Percentiles rank a stretch among this genome's conserved stretches.
phyloP scores from a whole-genome alignment of 37 sponge, comb jelly and placozoan genomes.

The Tethya wilhelma region DNA sequence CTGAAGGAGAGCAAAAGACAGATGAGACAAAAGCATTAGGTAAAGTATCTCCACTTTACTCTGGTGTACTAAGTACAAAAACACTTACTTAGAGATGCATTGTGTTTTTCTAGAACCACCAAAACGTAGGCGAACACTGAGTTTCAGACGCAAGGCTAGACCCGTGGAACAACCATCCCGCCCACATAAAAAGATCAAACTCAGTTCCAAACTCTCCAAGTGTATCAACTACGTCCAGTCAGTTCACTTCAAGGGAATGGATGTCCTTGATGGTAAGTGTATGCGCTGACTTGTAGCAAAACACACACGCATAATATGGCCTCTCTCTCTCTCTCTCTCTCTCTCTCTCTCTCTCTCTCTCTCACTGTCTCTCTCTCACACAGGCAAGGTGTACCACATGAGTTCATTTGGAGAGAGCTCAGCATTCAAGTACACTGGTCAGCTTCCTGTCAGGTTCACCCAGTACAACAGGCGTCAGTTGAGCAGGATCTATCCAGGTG shows the following conservation, averaged over 20 bases:
- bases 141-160: conserved; percentile 20
- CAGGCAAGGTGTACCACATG: conserved; percentile 70
- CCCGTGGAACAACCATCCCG: background rate
- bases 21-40: background rate
- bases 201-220: conserved; percentile 61
- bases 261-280: conserved; percentile 2
- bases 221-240: conserved; percentile 85
- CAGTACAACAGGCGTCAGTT: conserved; percentile 82
- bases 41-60: background rate
- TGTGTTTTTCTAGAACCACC: no score
- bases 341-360: background rate
- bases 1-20: background rate
- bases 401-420: conserved; percentile 78
- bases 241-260: conserved; percentile 73
- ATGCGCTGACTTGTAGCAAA: no score
- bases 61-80: no score
- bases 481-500: conserved; percentile 80
- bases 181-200: conserved; percentile 65
- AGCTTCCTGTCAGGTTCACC: conserved; percentile 3
- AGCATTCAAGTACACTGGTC: conserved; percentile 23
- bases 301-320: no score
- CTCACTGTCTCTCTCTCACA: background rate
- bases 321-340: no score
- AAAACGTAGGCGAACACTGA: conserved; percentile 5
- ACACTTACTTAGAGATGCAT: no score